Evolutionary conservation across 2,888 invertebrate genomes (phyloP), one percentile per base, ranked within the genome.

Genomic region (Automeris io): DNA sequence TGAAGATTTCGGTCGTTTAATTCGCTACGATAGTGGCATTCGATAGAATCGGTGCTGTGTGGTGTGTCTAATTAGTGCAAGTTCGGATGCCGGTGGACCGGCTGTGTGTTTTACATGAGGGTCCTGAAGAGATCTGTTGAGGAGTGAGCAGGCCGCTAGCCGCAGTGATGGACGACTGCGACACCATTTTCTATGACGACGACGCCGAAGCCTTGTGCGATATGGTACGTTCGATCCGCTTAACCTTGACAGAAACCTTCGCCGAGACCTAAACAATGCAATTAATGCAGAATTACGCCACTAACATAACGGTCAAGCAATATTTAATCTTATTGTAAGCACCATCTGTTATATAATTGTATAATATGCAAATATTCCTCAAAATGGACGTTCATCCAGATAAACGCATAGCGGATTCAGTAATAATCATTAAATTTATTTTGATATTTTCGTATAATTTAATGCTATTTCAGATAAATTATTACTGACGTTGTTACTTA

Each of bases 41-140:
- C 36, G 41, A 49, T 45, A 45, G 44, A 59, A 50, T 43, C 53
- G 49, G 62, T 68, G 66, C 56, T 61, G 61, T 60, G 53, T 54
- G 45, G 48, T 57, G 69, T 69, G 49, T 42, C 37, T 49, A 51
- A 66, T 56, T 57, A 61, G 70, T 74, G 69, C 45, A 51, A 54
- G 61, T 60, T 74, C 74, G 78, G 57, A 85, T 83, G 85, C 90
- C 82, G 88, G 89, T 71, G 81, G 69, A 61, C 85, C 87, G 70
- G 74, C 70, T 59, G 61, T 49, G 61, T 52, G 59, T 61, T 51
- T 78, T 88, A 66, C 81, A 88, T 76, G 88, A 85, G 69, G 83
- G 87, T 69, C 75, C 78, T 72, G 43, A 51, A 55, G 57, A 58
- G 62, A 63, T 69, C 69, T 59, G 70, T 64, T 61, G 70, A 69